These are phyloP conservation scores for Pristionchus japonicus DNA, from an alignment of 2,888 invertebrate species.

Conservation along the genomic window DNA sequence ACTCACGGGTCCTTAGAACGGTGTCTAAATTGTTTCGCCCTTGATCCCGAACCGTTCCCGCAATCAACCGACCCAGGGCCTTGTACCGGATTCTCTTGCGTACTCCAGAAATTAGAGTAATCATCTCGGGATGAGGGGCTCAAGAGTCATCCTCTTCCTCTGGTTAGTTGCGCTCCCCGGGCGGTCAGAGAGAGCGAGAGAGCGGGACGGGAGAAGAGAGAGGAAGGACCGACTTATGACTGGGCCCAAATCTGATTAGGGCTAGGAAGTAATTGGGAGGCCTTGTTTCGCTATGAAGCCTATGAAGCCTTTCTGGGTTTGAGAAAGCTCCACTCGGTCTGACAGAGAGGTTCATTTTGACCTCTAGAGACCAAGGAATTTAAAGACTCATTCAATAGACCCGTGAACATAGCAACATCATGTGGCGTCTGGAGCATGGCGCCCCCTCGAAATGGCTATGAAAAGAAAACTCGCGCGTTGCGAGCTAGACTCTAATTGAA, in stretches of 20 bases:
- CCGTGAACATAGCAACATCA: background rate
- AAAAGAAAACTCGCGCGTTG: constrained; percentile 8
- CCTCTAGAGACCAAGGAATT: no score
- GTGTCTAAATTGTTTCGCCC: background rate
- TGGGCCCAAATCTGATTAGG: constrained; percentile 2
- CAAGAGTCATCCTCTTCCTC: no score
- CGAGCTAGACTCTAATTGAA: constrained; percentile 16
- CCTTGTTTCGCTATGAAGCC: constrained; percentile 6
- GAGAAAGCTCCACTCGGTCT: no score
- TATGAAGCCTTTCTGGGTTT: background rate
- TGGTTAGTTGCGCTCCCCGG: background rate
- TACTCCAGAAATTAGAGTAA: constrained; percentile 32
- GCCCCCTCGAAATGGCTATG: background rate
- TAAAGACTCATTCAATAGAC: no score
- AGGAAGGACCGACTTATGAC: constrained; percentile 3
- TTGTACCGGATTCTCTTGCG: background rate
- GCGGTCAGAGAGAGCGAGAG: background rate
- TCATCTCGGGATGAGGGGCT: background rate
- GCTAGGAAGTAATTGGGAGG: background rate
- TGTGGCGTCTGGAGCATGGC: background rate
- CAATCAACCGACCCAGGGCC: constrained; percentile 13
- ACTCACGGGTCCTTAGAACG: background rate
- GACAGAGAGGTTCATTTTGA: no score
- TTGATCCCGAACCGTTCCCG: background rate
- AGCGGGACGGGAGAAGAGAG: background rate